Evolutionary conservation across 2,113 vertebrate genomes (phyloP).

Genomic region (Choloepus hoffmanni): DNA sequence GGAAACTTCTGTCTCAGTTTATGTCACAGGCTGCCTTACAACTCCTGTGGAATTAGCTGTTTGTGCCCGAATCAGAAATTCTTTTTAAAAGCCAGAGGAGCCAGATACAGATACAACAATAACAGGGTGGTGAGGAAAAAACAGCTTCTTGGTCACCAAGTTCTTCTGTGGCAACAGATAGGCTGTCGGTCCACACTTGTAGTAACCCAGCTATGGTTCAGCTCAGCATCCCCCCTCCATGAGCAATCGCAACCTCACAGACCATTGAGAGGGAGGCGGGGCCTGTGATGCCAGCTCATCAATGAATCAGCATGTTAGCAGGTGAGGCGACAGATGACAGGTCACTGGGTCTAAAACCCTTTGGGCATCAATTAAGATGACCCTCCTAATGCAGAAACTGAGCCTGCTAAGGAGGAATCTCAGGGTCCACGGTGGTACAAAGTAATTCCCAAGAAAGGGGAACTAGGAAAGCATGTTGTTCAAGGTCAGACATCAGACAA

Average conservation of each 20-base stretch:
- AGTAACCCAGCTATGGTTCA: conserved; percentile 74
- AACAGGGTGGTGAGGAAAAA: conserved; percentile 51
- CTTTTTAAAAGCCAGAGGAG: conserved; percentile 64
- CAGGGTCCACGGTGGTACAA: neutral
- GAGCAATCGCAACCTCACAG: conserved; percentile 88
- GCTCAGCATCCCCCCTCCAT: conserved; percentile 86
- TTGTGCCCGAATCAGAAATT: conserved; percentile 75
- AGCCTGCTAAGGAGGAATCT: neutral
- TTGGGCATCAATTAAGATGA: neutral
- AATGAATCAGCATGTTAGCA: conserved; percentile 88
- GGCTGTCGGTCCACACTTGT: conserved; percentile 79
- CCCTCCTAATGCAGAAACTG: neutral
- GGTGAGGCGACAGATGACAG: conserved; percentile 78
- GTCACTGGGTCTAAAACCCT: conserved; percentile 67
- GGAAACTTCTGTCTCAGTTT: conserved; percentile 88
- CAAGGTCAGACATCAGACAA: conserved; percentile 74
- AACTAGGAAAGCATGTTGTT: neutral
- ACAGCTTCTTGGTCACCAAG: conserved; percentile 82
- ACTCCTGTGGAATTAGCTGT: conserved; percentile 82
- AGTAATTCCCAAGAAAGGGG: neutral
- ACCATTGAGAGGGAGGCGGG: conserved; percentile 91
- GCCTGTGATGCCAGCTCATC: conserved; percentile 86
- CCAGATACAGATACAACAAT: conserved; percentile 29
- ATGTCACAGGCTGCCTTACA: conserved; percentile 78
- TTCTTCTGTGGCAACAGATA: conserved; percentile 83